Base-by-base conservation (phyloP, 1,140 invertebrate genomes). In the Ceratina calcarata region DNA sequence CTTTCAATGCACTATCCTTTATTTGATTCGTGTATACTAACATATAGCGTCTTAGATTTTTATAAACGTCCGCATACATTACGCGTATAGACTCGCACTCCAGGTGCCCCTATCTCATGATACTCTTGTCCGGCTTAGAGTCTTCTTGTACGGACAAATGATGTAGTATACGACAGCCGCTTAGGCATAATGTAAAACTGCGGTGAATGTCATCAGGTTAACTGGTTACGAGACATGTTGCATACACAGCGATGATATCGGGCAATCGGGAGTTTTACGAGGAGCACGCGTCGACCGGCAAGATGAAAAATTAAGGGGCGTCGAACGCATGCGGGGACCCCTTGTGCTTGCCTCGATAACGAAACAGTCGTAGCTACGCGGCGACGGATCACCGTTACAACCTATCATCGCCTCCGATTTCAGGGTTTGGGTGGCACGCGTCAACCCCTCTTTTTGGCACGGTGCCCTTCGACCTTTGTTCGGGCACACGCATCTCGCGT, bases 381-480 rank as follows among this genome's bases (percentile, higher is more conserved):
- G 57, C 74, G 80, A 62, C 73, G 84, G 86, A 88, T 89, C 86
- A 82, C 67, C 55, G 80, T 89, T 86, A 88, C 82, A 89, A 79
- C 84, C 81, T 86, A 88, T 88, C 87, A 83, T 89, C 84, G 84
- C 82, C 45, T 89, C 88, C 79, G 80, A 87, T 89, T 88, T 89
- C 88, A 89, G 61, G 70, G 74, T 18, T 82, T 72, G 73, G 74
- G 37, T 83, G 82, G 70, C 85, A 87, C 80, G 80, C 73, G 83
- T 81, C 73, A 80, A 85, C 76, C 80, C 74, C 55, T 83, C 74
- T 24, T 32, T 16, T 78, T 68, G 37, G 65, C 64, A 45, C 67
- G 22, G 64, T 68, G 72, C 78, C 81, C 73, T 76, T 83, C 83
- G 62, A 60, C 85, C 83, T 84, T 82, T 86, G 81, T 86, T 57